These are phyloP conservation scores for Julus scandinavius DNA, from an alignment of 2,888 invertebrate species.

Conservation along the genomic window DNA sequence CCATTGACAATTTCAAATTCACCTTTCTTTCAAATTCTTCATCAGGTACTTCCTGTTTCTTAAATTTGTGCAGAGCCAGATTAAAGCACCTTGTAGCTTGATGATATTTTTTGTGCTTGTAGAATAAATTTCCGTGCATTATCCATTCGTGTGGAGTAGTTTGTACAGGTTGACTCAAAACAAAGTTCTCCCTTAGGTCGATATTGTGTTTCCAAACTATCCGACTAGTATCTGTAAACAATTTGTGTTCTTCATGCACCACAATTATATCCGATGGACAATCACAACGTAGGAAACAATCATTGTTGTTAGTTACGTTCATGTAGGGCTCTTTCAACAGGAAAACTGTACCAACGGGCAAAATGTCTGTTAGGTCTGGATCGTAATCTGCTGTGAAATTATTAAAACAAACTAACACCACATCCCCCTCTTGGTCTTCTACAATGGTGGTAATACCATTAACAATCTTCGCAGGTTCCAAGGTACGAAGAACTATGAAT, in stretches of 20 bases:
- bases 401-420: background rate
- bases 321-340: constrained; percentile 34
- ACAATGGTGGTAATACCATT: background rate
- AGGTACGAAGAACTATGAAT: background rate
- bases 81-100: too few species aligned
- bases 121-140: too few species aligned
- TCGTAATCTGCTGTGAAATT: background rate
- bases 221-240: background rate
- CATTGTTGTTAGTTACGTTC: too few species aligned
- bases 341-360: constrained; percentile 8
- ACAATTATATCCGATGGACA: constrained; percentile 47
- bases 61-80: too few species aligned
- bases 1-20: too few species aligned
- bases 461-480: background rate
- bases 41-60: too few species aligned
- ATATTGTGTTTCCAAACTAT: background rate
- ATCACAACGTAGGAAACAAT: background rate
- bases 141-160: background rate
- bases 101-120: background rate
- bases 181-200: background rate
- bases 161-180: background rate
- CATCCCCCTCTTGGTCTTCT: background rate
- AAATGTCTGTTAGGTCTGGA: background rate
- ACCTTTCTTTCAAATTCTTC: background rate
- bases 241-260: background rate